These are phyloP conservation scores for Cancer borealis DNA, from an alignment of 2,888 invertebrate genomes.

Conservation along the genomic window DNA sequence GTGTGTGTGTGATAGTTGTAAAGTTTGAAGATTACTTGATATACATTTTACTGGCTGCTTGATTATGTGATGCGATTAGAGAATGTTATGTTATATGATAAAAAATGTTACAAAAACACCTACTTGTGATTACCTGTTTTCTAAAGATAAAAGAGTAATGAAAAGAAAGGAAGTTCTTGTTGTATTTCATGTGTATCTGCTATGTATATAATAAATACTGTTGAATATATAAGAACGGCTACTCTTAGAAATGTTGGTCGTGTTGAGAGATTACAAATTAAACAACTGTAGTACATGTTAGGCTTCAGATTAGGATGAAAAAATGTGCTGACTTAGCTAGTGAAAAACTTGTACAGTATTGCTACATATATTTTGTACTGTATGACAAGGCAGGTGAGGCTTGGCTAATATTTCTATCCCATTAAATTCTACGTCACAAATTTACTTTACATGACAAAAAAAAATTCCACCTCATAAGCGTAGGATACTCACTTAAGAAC, in stretches of 20 bases:
- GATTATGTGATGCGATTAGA: no score
- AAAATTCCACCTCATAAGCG: no score
- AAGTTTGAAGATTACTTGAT: not conserved
- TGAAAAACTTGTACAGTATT: not conserved
- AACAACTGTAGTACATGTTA: not conserved
- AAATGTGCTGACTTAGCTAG: not conserved
- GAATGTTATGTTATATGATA: no score
- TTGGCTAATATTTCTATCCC: not conserved
- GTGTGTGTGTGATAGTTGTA: no score
- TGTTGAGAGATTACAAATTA: not conserved
- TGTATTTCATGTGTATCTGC: not conserved
- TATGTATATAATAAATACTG: no score
- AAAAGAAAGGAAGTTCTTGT: no score
- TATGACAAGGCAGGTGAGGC: not conserved
- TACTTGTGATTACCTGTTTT: no score
- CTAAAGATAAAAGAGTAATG: no score
- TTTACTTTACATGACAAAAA: no score
- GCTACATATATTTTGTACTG: not conserved
- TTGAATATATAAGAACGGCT: not conserved
- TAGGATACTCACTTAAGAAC: no score
- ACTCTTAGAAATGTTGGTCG: not conserved
- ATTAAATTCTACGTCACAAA: no score
- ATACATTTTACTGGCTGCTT: not conserved
- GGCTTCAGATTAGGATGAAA: not conserved
- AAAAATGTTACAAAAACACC: no score